Evolutionary conservation across 2,113 vertebrate genomes (phyloP).

Genomic region (Xenopus tropicalis): DNA sequence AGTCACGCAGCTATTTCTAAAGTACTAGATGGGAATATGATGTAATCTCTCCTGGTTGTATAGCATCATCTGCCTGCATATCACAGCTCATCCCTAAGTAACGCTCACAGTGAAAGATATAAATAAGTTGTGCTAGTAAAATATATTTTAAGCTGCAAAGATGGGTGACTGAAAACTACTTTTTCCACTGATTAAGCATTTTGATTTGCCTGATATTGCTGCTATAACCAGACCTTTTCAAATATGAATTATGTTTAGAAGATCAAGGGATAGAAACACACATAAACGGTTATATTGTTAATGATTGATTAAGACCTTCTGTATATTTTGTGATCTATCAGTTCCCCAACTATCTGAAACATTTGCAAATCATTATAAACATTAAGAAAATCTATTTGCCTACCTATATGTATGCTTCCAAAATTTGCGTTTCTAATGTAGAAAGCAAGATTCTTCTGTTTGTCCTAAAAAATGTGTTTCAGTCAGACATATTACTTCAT

Average conservation of each 20-base stretch:
- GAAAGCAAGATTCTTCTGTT: no score
- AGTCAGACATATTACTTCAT: no score
- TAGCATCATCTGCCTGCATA: constrained; percentile 22
- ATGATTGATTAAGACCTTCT: neutral
- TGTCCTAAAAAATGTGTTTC: no score
- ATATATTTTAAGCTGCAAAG: constrained; percentile 28
- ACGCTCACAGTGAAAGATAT: constrained; percentile 36
- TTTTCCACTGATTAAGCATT: constrained; percentile 17
- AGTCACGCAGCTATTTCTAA: constrained; percentile 20
- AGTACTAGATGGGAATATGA: constrained; percentile 28
- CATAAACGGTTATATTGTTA: neutral
- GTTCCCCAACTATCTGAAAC: constrained; percentile 5
- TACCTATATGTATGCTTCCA: no score
- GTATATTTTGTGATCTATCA: neutral
- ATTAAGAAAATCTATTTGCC: neutral
- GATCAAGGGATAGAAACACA: constrained; percentile 9
- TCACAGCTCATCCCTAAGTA: constrained; percentile 32
- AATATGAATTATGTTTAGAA: neutral
- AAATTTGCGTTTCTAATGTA: no score
- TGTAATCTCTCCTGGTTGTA: constrained; percentile 25
- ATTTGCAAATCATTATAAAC: neutral
- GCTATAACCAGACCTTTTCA: neutral
- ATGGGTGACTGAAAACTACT: neutral
- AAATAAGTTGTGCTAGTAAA: constrained; percentile 31
- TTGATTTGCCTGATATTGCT: neutral